These are phyloP conservation scores for Dendrocopos noguchii DNA, from an alignment of 2,113 vertebrate species.

Conservation along the genomic window DNA sequence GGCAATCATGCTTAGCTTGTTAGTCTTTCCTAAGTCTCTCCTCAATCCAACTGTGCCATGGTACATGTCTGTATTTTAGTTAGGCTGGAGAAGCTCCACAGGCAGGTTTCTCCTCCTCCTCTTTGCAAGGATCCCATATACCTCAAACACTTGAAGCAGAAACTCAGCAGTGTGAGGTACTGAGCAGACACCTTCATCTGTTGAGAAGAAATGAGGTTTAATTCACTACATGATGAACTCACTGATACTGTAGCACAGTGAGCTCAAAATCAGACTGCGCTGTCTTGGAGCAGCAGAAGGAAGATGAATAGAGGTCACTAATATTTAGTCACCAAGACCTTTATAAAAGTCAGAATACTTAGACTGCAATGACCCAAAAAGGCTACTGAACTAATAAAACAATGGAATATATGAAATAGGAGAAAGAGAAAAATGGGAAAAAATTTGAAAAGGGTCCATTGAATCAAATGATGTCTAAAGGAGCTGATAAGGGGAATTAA, in stretches of 20 bases:
- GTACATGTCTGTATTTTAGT: background rate
- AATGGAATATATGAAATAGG: conserved; percentile 32
- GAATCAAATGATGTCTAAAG: background rate
- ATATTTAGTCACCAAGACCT: conserved; percentile 53
- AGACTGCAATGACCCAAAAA: conserved; percentile 53
- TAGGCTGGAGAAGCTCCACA: background rate
- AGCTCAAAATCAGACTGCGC: background rate
- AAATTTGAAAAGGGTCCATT: conserved; percentile 1
- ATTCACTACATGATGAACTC: background rate
- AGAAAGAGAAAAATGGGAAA: background rate
- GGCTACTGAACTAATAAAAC: conserved; percentile 58
- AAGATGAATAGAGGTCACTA: conserved; percentile 53
- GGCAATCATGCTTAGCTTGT: background rate
- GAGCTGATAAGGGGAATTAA: conserved; percentile 45
- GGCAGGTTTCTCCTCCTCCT: background rate
- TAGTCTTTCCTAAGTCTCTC: background rate
- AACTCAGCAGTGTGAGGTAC: background rate
- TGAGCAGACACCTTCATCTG: background rate
- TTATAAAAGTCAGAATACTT: conserved; percentile 58
- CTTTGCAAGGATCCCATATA: background rate
- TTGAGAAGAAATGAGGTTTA: background rate
- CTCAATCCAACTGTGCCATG: background rate
- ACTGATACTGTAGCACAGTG: background rate
- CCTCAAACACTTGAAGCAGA: background rate
- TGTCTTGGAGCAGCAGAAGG: background rate